Percentiles rank a stretch among this genome's conserved stretches.
Evolutionary conservation across 2,113 vertebrate genomes (phyloP).

Genomic region (Petromus typicus): DNA sequence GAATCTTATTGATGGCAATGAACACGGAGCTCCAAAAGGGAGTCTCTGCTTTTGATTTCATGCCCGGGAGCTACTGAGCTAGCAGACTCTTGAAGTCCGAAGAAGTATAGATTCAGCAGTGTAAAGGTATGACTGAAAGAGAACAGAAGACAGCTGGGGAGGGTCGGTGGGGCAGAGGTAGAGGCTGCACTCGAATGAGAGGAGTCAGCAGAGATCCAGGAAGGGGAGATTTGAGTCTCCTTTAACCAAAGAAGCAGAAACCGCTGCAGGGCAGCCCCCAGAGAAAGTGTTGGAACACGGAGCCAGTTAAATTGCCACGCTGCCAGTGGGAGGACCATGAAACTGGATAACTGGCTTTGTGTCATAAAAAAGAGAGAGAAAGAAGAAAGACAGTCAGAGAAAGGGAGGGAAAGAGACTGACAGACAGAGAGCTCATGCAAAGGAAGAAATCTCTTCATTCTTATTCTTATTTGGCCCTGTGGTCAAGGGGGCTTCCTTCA

Average conservation of each 20-base stretch:
- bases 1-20: not conserved
- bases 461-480: not conserved
- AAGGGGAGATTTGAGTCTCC: not conserved
- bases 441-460: not conserved
- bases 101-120: not conserved
- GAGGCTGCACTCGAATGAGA: not conserved
- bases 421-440: not conserved
- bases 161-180: not conserved
- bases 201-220: not conserved
- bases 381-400: not conserved
- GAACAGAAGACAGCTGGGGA: not conserved
- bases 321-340: conserved; percentile 32
- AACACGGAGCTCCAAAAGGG: not conserved
- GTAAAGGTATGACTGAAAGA: not conserved
- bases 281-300: conserved; percentile 21
- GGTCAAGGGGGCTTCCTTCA: not conserved
- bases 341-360: conserved; percentile 59
- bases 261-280: not conserved
- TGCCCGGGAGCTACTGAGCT: not conserved
- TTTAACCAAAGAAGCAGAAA: conserved; percentile 52
- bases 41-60: conserved; percentile 18
- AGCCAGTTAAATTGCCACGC: not conserved
- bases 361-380: not conserved
- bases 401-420: not conserved
- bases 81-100: not conserved